Evolutionary conservation across 2,888 invertebrate species (phyloP).

Genomic region (Drosophila nigricruria): DNA sequence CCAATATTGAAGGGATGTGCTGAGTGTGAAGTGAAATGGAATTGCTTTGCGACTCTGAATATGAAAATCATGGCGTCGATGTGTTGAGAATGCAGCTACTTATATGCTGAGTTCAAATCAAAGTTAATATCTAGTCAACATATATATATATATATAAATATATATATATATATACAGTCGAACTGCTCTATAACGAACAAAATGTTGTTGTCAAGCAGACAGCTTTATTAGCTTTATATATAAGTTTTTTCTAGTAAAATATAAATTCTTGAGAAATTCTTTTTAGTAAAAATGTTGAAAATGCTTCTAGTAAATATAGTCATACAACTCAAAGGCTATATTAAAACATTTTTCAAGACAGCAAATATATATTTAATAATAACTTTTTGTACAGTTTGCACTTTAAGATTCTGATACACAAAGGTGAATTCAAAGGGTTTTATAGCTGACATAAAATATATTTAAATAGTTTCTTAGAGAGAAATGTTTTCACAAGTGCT

Average conservation of each 20-base stretch:
- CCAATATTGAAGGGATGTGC: constrained; percentile 27
- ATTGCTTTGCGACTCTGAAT: constrained; percentile 32
- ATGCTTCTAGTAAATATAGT: neutral
- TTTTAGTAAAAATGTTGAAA: neutral
- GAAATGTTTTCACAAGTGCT: no score
- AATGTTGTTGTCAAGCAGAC: neutral
- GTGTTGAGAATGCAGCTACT: constrained; percentile 6
- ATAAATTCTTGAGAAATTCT: neutral
- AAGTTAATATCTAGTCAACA: neutral
- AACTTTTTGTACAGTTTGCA: neutral
- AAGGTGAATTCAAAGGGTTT: no score
- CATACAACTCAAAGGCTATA: neutral
- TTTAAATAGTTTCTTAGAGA: no score
- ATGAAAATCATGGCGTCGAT: constrained; percentile 22
- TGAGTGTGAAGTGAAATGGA: constrained; percentile 21
- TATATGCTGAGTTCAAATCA: neutral
- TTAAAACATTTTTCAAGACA: no score
- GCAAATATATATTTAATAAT: neutral
- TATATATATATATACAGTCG: neutral
- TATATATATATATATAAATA: neutral
- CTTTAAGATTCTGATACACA: no score
- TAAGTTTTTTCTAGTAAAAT: neutral
- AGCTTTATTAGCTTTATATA: neutral
- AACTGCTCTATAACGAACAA: neutral
- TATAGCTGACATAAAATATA: no score